Evolutionary conservation across 2,113 vertebrate genomes (phyloP).

Genomic region (Heterocephalus glaber): DNA sequence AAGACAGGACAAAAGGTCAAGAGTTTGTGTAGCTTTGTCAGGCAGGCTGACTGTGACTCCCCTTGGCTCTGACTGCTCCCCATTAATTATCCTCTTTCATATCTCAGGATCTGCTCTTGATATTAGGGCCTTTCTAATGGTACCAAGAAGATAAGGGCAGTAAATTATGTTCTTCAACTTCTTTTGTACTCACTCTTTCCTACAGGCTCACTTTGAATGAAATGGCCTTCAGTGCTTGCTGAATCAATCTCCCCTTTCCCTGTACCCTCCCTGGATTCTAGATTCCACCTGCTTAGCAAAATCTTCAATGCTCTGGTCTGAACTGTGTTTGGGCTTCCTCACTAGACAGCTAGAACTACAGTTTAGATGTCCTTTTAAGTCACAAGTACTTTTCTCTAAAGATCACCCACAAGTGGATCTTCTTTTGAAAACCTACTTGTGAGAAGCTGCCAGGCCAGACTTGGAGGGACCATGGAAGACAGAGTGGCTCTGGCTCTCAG

Average conservation of each 20-base stretch:
- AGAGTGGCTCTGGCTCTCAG: neutral
- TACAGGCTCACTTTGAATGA: neutral
- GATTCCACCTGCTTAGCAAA: neutral
- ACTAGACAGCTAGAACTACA: neutral
- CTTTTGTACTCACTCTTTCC: neutral
- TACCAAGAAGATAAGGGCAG: neutral
- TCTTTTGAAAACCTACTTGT: neutral
- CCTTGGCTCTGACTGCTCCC: neutral
- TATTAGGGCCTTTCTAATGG: neutral
- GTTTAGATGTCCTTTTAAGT: neutral
- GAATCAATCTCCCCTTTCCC: too few species aligned
- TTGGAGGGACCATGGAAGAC: rapidly evolving
- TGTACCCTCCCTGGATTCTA: neutral
- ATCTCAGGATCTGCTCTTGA: neutral
- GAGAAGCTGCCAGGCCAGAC: neutral
- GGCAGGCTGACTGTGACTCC: neutral
- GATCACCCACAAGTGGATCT: neutral
- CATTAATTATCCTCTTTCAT: neutral
- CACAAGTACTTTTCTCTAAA: neutral
- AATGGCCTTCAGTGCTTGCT: too few species aligned
- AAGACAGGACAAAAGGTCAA: neutral
- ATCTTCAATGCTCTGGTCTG: neutral
- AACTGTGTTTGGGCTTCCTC: neutral
- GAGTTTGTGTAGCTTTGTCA: neutral
- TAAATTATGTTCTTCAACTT: neutral